Conservation (phyloP, 92 coral and sea anemone species). For the Chrysogorgia sp. region DNA sequence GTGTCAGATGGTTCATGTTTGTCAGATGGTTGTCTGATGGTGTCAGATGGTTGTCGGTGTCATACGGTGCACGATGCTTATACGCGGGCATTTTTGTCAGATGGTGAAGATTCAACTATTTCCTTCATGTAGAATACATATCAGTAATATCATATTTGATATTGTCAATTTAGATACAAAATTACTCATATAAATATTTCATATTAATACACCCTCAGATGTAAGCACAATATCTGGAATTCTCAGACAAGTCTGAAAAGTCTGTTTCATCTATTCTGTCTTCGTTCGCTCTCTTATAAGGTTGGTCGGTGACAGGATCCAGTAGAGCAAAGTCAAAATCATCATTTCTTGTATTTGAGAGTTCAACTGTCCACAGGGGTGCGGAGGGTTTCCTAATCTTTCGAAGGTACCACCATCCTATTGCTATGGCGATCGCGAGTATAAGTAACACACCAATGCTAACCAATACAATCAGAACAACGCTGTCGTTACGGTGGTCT, state of each 20-base stretch:
- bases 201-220: conserved; percentile 7
- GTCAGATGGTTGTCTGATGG: too few relatives aligned
- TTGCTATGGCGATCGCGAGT: conserved; percentile 7
- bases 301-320: conserved; percentile 36
- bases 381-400: conserved; percentile 15
- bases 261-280: not conserved
- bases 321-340: conserved; percentile 21
- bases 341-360: conserved; percentile 14
- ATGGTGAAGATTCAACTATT: too few relatives aligned
- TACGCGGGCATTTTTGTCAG: too few relatives aligned
- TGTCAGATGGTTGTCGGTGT: too few relatives aligned
- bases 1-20: too few relatives aligned
- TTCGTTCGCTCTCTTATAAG: conserved; percentile 15
- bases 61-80: too few relatives aligned
- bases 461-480: conserved; percentile 19
- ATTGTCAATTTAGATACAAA: too few relatives aligned
- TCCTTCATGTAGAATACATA: too few relatives aligned
- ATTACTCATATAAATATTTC: too few relatives aligned
- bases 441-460: conserved; percentile 24
- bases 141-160: too few relatives aligned
- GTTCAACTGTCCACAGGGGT: conserved; percentile 35
- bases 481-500: conserved; percentile 1
- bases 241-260: not conserved
- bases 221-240: conserved; percentile 23
- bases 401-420: conserved; percentile 30